Percentiles rank a stretch among this genome's conserved stretches.
Conservation (phyloP, 2,113 vertebrate genomes). For the Stegostoma tigrinum region DNA sequence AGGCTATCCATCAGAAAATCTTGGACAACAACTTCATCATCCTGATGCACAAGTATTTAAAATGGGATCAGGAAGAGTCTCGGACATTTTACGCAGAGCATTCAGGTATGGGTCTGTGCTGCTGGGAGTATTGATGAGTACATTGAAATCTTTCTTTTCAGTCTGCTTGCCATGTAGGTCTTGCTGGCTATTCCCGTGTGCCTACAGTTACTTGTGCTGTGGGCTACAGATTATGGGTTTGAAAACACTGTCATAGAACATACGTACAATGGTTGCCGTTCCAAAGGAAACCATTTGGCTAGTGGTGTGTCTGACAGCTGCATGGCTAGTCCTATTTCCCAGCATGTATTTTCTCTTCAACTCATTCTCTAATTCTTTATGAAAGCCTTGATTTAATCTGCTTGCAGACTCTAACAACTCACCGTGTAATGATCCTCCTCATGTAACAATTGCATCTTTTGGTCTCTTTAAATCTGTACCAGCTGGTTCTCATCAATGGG, state of each 20-base stretch:
- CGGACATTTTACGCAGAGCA: slow-evolving; percentile 82
- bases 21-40: slow-evolving; percentile 73
- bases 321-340: neutral
- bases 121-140: neutral
- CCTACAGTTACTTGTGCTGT: neutral
- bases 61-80: slow-evolving; percentile 69
- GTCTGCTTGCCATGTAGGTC: neutral
- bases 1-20: slow-evolving; percentile 82
- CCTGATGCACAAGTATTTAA: slow-evolving; percentile 65
- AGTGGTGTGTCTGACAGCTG: neutral
- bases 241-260: neutral
- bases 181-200: neutral
- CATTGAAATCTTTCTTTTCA: neutral
- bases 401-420: too few species aligned
- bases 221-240: neutral
- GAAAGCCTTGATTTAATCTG: neutral
- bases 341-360: neutral
- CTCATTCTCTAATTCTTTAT: neutral
- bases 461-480: neutral
- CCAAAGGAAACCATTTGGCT: neutral
- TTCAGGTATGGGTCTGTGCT: slow-evolving; percentile 57
- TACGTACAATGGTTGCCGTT: neutral
- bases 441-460: neutral
- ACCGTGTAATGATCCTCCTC: neutral
- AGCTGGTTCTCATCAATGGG: neutral